Evolutionary conservation across 2,113 vertebrate species (phyloP).

Genomic region (cattle (Bos taurus)): DNA sequence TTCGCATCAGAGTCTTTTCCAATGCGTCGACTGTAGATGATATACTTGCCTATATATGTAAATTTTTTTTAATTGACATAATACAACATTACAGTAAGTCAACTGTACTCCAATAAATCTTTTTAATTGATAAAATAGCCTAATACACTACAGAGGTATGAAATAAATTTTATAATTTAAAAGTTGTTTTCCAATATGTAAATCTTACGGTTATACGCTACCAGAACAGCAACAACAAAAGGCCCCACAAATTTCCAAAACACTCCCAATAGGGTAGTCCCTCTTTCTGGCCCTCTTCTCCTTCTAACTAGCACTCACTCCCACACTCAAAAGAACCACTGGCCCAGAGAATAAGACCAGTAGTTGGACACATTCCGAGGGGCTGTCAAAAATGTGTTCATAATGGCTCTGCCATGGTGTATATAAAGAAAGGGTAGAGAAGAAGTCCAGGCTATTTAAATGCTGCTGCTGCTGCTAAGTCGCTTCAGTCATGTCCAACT

Average conservation of each 20-base stretch:
- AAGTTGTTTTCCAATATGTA: not conserved
- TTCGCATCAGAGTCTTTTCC: not conserved
- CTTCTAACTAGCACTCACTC: not conserved
- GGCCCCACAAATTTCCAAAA: not conserved
- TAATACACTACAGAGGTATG: not conserved
- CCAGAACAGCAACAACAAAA: not conserved
- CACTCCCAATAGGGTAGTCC: not conserved
- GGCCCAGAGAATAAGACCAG: not conserved
- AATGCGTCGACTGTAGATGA: rapidly evolving
- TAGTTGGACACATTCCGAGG: rapidly evolving
- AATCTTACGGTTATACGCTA: too few relatives aligned
- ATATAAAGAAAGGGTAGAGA: not conserved
- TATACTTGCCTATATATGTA: not conserved
- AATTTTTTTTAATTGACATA: not conserved
- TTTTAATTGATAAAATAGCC: not conserved
- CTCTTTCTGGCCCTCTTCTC: not conserved
- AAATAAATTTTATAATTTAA: not conserved
- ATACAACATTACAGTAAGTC: not conserved
- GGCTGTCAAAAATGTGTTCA: not conserved
- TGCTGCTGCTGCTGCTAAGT: too few relatives aligned
- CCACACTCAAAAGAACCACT: not conserved
- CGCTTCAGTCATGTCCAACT: too few relatives aligned
- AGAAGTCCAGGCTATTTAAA: not conserved
- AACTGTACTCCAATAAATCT: not conserved
- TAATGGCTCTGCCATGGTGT: not conserved